These are phyloP conservation scores for Papilio gigon DNA, from an alignment of 2,888 invertebrate genomes.

Conservation along the genomic window DNA sequence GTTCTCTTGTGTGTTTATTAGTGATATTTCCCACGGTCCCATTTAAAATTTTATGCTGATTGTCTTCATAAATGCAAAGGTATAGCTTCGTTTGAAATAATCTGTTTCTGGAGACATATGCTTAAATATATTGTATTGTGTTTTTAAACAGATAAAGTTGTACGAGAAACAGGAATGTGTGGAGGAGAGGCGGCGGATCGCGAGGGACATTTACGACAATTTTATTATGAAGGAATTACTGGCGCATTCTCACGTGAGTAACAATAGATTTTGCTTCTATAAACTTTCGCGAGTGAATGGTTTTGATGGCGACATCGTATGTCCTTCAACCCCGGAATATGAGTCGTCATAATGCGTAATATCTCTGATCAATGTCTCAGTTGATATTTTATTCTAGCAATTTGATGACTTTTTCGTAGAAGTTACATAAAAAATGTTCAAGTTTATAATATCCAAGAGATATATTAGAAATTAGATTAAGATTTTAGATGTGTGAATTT, in stretches of 20 bases:
- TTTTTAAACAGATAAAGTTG: constrained; percentile 93
- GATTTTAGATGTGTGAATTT: no score
- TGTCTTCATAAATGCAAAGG: no score
- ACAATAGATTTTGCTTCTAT: constrained; percentile 21
- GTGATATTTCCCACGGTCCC: neutral
- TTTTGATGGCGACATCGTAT: constrained; percentile 18
- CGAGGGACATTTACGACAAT: constrained; percentile 99
- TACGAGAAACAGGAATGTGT: constrained; percentile 99
- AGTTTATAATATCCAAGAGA: no score
- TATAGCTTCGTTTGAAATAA: neutral
- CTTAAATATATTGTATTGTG: constrained; percentile 2
- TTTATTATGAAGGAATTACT: constrained; percentile 99
- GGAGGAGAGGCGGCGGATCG: constrained; percentile 97
- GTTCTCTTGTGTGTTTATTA: neutral
- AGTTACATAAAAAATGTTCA: no score
- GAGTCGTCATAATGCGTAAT: neutral
- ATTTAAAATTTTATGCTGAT: neutral
- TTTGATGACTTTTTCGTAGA: neutral
- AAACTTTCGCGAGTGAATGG: constrained; percentile 16
- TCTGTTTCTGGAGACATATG: neutral
- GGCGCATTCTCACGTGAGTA: constrained; percentile 98
- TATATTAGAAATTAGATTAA: no score
- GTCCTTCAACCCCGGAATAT: constrained; percentile 4
- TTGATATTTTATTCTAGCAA: neutral
- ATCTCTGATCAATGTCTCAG: neutral